A percentile compares a stretch with the other conserved stretches of the same genome.
Conservation (phyloP, 2,888 invertebrate species). For the Diarsia rubi region DNA sequence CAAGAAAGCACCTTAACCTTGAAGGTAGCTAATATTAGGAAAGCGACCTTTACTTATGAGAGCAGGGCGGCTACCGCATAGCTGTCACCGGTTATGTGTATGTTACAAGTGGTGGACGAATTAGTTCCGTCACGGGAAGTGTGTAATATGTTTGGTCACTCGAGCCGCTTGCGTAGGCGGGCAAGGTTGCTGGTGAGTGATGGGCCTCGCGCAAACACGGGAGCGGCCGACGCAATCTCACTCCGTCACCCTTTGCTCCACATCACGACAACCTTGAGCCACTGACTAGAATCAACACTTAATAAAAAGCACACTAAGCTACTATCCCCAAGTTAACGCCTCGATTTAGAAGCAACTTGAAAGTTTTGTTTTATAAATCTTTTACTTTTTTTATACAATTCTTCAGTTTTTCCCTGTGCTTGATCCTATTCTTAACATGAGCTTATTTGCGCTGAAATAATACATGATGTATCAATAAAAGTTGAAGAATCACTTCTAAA, state of each 20-base stretch:
- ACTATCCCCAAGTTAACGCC: neutral
- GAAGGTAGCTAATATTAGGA: constrained; percentile 2
- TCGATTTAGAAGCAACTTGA: neutral
- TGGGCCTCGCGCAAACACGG: constrained; percentile 72
- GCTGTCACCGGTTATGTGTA: constrained; percentile 27
- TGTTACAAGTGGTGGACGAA: constrained; percentile 4
- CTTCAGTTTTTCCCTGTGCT: neutral
- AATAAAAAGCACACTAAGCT: neutral
- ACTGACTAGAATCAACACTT: constrained; percentile 29
- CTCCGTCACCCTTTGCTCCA: constrained; percentile 67
- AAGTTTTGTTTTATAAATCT: neutral
- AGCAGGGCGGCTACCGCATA: constrained; percentile 9
- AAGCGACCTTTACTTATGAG: neutral
- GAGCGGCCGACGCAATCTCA: constrained; percentile 71
- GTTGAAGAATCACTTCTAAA: neutral
- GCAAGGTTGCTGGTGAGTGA: constrained; percentile 72
- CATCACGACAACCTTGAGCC: constrained; percentile 55
- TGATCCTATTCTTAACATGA: neutral
- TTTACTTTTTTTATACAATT: neutral
- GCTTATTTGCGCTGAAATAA: neutral
- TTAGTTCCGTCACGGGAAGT: constrained; percentile 32
- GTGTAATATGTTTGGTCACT: constrained; percentile 61
- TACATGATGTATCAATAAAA: neutral
- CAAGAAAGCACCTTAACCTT: constrained; percentile 3
- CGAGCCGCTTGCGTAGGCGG: constrained; percentile 48